Evolutionary conservation across 2,113 vertebrate genomes (phyloP).

Genomic region (Sialia sialis): DNA sequence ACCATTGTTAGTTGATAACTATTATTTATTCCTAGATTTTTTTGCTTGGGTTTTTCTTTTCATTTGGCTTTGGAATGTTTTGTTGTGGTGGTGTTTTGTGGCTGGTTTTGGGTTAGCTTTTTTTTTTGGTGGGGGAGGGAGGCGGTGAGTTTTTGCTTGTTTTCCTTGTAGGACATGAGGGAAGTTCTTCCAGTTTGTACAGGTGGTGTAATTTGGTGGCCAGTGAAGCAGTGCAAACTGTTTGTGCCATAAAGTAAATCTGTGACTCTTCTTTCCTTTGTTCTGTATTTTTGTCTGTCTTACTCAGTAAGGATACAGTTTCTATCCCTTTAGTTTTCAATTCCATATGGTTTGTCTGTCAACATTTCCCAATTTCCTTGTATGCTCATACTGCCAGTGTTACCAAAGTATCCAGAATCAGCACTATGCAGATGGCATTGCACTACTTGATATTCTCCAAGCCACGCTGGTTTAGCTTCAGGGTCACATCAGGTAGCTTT

Average conservation of each 20-base stretch:
- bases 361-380: background rate
- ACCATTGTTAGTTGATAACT: background rate
- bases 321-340: background rate
- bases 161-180: background rate
- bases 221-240: background rate
- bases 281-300: background rate
- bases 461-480: background rate
- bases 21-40: background rate
- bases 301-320: background rate
- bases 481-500: background rate
- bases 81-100: background rate
- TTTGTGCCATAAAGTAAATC: background rate
- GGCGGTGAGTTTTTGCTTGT: background rate
- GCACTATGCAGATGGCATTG: background rate
- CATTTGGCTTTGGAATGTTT: background rate
- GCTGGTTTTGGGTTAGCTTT: background rate
- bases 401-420: background rate
- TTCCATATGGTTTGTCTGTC: background rate
- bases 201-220: background rate
- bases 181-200: background rate
- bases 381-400: background rate
- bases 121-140: fast-evolving
- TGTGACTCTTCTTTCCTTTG: background rate
- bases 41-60: background rate
- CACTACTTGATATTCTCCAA: background rate